These are phyloP conservation scores for Hyla sarda DNA, from an alignment of 2,113 vertebrate genomes.

Conservation along the genomic window DNA sequence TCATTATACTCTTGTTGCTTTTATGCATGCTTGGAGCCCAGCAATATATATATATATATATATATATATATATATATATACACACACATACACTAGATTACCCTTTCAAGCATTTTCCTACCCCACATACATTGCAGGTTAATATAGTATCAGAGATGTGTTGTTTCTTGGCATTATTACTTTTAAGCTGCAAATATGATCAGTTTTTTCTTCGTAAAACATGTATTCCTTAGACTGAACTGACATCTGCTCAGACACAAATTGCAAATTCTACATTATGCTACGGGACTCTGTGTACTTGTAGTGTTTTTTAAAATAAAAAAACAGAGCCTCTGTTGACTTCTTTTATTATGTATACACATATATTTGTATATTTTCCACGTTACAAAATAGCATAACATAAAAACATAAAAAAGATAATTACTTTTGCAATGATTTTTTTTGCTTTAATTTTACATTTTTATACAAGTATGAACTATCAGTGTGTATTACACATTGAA, in stretches of 20 bases:
- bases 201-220: slow-evolving; percentile 9
- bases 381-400: not conserved
- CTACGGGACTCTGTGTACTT: not conserved
- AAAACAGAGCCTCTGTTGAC: not conserved
- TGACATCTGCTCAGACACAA: slow-evolving; percentile 14
- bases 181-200: slow-evolving; percentile 17
- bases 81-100: no score
- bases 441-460: not conserved
- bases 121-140: not conserved
- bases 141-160: slow-evolving; percentile 9
- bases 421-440: no score
- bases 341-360: not conserved
- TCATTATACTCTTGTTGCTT: no score
- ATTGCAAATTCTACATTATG: slow-evolving; percentile 4
- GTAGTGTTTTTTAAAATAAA: not conserved
- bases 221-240: slow-evolving; percentile 24
- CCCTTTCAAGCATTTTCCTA: not conserved
- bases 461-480: not conserved
- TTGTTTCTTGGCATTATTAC: not conserved
- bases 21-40: no score
- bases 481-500: no score
- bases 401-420: no score
- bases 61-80: no score
- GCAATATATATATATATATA: no score
- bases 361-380: not conserved